Percentiles rank a stretch among this genome's conserved stretches.
These are phyloP conservation scores for Psilopsiagon aymara DNA, from an alignment of 2,113 vertebrate genomes.

Conservation along the genomic window DNA sequence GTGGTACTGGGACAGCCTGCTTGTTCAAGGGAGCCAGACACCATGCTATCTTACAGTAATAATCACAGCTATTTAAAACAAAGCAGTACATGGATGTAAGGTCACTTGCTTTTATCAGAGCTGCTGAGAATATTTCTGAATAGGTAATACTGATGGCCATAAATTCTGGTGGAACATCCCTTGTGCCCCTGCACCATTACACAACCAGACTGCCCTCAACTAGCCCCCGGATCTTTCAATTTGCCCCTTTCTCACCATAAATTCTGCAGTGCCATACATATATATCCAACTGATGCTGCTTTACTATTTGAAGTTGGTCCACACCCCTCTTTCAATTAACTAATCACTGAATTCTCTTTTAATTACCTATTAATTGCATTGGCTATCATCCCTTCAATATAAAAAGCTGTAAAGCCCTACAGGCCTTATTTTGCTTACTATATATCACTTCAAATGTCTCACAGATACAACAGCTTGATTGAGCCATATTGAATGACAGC, in stretches of 20 bases:
- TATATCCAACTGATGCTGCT: background rate
- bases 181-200: background rate
- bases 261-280: background rate
- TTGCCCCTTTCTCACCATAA: background rate
- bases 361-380: background rate
- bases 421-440: background rate
- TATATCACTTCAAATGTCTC: background rate
- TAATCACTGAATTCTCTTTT: background rate
- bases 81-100: background rate
- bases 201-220: background rate
- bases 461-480: fast-evolving
- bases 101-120: background rate
- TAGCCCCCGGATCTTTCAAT: background rate
- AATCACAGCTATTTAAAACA: background rate
- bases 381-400: background rate
- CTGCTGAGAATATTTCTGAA: background rate
- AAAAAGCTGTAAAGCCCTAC: background rate
- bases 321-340: background rate
- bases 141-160: background rate
- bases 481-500: background rate
- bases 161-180: background rate
- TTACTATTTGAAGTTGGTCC: background rate
- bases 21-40: background rate
- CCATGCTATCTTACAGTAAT: background rate
- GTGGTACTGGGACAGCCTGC: background rate